phyloP scores from a whole-genome alignment of 2,888 invertebrate species.

The Dermolepida albohirtum region DNA sequence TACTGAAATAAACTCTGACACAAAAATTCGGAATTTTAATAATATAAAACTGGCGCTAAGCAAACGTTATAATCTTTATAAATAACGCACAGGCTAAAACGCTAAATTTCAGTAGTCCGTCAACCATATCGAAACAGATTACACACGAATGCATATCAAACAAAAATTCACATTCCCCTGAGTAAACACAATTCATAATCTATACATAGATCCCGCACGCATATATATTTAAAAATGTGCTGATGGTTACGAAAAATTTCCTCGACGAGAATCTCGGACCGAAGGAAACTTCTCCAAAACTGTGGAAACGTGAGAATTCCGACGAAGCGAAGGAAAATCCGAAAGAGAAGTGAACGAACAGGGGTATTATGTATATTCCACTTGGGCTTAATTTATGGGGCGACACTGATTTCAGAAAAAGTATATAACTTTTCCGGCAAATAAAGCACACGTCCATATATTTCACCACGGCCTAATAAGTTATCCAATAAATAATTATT shows the following conservation, averaged over 20 bases:
- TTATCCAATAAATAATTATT: constrained; percentile 38
- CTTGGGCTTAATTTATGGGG: constrained; percentile 37
- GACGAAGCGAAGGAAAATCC: constrained; percentile 14
- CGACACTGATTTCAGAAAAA: constrained; percentile 36
- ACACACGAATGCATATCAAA: too few relatives aligned
- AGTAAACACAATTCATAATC: too few relatives aligned
- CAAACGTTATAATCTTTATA: too few relatives aligned
- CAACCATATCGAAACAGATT: too few relatives aligned
- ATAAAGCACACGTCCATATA: constrained; percentile 37
- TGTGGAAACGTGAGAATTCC: constrained; percentile 3
- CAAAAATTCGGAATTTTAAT: too few relatives aligned
- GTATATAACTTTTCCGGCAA: constrained; percentile 37
- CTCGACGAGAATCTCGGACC: constrained; percentile 13
- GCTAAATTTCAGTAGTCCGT: too few relatives aligned
- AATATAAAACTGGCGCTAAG: too few relatives aligned
- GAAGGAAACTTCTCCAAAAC: constrained; percentile 28
- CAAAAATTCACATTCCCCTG: too few relatives aligned
- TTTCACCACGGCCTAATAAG: constrained; percentile 34
- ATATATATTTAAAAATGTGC: constrained; percentile 14
- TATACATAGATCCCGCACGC: too few relatives aligned
- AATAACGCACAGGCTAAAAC: too few relatives aligned
- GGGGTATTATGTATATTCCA: constrained; percentile 31
- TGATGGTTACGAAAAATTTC: constrained; percentile 18
- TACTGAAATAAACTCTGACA: too few relatives aligned
- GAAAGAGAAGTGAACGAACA: constrained; percentile 2